These are phyloP conservation scores for Notolepis coatsorum DNA, from an alignment of 2,797 vertebrate species.

Conservation along the genomic window DNA sequence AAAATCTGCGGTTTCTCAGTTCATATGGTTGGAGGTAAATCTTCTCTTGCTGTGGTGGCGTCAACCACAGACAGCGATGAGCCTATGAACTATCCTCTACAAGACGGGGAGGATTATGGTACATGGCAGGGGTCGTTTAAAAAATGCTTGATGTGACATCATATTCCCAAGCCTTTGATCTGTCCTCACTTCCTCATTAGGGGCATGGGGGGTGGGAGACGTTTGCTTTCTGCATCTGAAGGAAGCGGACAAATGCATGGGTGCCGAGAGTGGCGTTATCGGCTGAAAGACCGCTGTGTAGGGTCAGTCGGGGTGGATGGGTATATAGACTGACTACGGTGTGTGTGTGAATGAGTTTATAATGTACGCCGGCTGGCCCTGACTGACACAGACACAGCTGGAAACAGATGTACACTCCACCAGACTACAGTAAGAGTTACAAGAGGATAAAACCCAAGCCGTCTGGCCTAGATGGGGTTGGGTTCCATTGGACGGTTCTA, in stretches of 20 bases:
- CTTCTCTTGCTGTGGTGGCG: conserved; percentile 28
- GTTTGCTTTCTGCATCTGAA: conserved; percentile 28
- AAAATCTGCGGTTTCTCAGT: conserved; percentile 25
- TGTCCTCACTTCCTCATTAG: conserved; percentile 62
- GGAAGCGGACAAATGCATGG: conserved; percentile 6
- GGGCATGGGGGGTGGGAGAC: conserved; percentile 5
- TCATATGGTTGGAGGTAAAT: conserved; percentile 28
- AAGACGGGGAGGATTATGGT: conserved; percentile 25
- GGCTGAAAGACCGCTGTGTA: conserved; percentile 23
- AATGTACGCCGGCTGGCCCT: neutral
- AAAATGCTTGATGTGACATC: conserved; percentile 48
- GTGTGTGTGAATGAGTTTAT: conserved; percentile 13
- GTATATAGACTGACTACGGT: conserved; percentile 3
- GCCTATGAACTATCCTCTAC: conserved; percentile 31
- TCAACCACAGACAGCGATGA: conserved; percentile 20
- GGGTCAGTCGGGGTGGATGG: conserved; percentile 27
- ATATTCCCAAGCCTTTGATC: conserved; percentile 56
- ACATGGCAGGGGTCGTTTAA: conserved; percentile 37
- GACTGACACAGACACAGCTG: neutral
- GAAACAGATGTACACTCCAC: neutral
- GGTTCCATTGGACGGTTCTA: too few species aligned
- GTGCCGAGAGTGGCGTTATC: conserved; percentile 20
- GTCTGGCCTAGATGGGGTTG: too few species aligned
- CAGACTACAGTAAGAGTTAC: neutral
- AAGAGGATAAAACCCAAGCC: neutral